Percentiles rank a stretch among this genome's conserved stretches.
phyloP scores from a whole-genome alignment of 1,140 invertebrate genomes.

The Dinothrombium tinctorium region DNA sequence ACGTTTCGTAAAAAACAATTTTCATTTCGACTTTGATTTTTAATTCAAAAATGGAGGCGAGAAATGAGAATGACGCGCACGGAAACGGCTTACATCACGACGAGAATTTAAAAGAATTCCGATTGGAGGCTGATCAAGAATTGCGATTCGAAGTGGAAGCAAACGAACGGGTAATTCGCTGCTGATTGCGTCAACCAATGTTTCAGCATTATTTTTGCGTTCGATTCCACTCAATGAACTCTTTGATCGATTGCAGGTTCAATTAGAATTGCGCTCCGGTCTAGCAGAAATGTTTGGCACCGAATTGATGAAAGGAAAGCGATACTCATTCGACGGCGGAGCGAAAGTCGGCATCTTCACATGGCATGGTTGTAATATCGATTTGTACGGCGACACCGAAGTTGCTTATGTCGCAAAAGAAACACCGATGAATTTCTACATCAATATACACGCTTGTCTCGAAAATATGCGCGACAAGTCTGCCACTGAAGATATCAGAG shows the following conservation, averaged over 20 bases:
- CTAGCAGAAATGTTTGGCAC: constrained; percentile 85
- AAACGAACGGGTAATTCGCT: constrained; percentile 54
- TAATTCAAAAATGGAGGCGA: too few relatives aligned
- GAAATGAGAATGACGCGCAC: too few relatives aligned
- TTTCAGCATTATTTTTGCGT: not conserved
- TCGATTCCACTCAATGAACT: not conserved
- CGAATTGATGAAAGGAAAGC: constrained; percentile 75
- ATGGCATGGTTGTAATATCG: constrained; percentile 69
- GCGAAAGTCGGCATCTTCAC: constrained; percentile 89
- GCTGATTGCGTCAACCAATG: constrained; percentile 30
- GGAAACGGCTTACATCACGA: too few relatives aligned
- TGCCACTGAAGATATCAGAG: constrained; percentile 36
- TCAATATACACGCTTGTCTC: constrained; percentile 80
- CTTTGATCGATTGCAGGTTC: not conserved
- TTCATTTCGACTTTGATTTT: too few relatives aligned
- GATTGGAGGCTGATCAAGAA: constrained; percentile 65
- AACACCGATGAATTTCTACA: constrained; percentile 82
- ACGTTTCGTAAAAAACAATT: too few relatives aligned
- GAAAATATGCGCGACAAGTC: constrained; percentile 58
- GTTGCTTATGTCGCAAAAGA: constrained; percentile 82
- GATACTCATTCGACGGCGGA: constrained; percentile 65
- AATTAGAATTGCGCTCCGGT: constrained; percentile 11
- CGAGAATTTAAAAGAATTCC: constrained; percentile 32
- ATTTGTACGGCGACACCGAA: constrained; percentile 47
- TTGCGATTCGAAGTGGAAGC: constrained; percentile 77